phyloP scores from a whole-genome alignment of 2,888 invertebrate species.

The Alsophila aescularia region DNA sequence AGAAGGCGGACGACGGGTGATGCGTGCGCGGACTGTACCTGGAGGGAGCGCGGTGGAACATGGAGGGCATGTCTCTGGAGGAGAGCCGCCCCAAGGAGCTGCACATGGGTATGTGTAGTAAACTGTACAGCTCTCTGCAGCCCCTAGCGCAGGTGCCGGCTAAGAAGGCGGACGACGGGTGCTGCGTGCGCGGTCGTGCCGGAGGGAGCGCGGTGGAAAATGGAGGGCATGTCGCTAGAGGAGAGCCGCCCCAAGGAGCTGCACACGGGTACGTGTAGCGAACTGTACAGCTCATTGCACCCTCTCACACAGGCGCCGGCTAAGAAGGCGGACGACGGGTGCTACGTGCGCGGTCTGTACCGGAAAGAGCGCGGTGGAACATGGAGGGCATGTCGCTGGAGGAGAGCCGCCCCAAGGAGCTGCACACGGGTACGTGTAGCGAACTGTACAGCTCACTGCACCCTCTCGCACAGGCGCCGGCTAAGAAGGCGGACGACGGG shows the following conservation, averaged over 20 bases:
- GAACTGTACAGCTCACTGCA: too few species aligned
- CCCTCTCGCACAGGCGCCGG: conserved; percentile 76
- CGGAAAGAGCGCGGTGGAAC: conserved; percentile 92
- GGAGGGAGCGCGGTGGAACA: conserved; percentile 92
- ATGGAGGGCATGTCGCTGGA: conserved; percentile 76
- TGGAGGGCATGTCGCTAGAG: conserved; percentile 76
- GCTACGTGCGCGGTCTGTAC: conserved; percentile 87
- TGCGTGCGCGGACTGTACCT: conserved; percentile 88
- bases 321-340: conserved; percentile 84
- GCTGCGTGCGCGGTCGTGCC: conserved; percentile 86
- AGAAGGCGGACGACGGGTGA: conserved; percentile 85
- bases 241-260: conserved; percentile 88
- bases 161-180: conserved; percentile 84
- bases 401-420: conserved; percentile 87
- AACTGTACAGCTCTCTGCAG: too few species aligned
- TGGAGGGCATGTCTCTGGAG: conserved; percentile 76
- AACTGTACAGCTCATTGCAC: too few species aligned
- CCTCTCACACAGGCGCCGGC: conserved; percentile 71
- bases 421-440: conserved; percentile 85
- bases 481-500: conserved; percentile 82
- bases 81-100: conserved; percentile 88
- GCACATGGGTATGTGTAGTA: conserved; percentile 83
- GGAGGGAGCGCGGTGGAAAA: conserved; percentile 92
- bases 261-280: conserved; percentile 83
- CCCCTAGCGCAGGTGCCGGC: conserved; percentile 71